Evolutionary conservation across 2,113 vertebrate species (phyloP), one percentile per base, ranked within the genome.

Genomic region (Neoarius graeffei): DNA sequence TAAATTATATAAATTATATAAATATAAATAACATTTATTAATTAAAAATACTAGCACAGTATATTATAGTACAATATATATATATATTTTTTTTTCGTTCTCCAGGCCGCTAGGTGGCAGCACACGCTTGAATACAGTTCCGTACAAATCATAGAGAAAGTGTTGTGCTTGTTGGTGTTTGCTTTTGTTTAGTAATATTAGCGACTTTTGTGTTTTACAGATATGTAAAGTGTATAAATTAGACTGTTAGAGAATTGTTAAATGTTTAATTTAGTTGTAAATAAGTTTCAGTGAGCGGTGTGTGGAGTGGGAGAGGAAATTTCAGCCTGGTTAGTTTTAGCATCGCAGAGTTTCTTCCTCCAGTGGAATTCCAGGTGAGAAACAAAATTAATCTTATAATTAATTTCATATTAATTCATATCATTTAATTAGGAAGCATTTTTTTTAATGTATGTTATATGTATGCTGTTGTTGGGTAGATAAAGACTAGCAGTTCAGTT

Each of bases 161-260:
- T 81, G 79, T 30, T 81, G 56, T 81, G 56, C 42, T 81, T 81
- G 79, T 60, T 82, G 57, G 27, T 60, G 57, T 81, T 81, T 56
- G 52, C 30, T 57, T 35, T 82, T 23, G 57, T 82, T 82, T 14
- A 42, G 42, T 42, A 62, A 4, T 7, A 56, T 11, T 56, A 14
- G n/a, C 15, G 50, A 84, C 27, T 4, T 42, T 23, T 42, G 25
- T 3, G 19, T 60, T 56, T 81, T 23, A 8, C 3, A 11, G 56
- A 4, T n/a, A 42, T 81, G 56, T 60, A 19, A 15, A 57, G 14
- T 19, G 4, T 81, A 13, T 42, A 82, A 62, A 25, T 42, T 5
- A 11, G 27, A 48, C 11, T 56, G n/a, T 71, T 7, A 10, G 13
- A 25, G 7, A 71, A 17, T 3, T 6, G n/a, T 13, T 30, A 4